phyloP scores from a whole-genome alignment of 2,797 vertebrate genomes.

The Myotis planiceps region DNA sequence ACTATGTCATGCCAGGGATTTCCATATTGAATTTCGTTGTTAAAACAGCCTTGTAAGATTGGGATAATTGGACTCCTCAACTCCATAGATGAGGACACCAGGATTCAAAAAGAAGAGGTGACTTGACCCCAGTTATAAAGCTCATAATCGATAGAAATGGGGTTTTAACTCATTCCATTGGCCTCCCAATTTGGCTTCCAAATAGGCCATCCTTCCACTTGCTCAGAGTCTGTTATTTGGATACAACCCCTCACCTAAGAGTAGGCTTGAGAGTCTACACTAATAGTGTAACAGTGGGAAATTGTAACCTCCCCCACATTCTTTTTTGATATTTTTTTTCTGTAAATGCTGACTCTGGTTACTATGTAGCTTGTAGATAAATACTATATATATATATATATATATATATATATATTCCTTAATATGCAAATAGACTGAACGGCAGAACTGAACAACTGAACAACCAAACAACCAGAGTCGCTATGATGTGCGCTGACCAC shows the following conservation, averaged over 20 bases:
- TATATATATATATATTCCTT: too few relatives aligned
- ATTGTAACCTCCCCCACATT: neutral
- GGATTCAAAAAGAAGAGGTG: neutral
- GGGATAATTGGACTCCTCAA: neutral
- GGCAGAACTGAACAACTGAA: too few relatives aligned
- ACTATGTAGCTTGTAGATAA: neutral
- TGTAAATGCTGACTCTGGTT: neutral
- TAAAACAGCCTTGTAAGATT: neutral
- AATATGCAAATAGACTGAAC: too few relatives aligned
- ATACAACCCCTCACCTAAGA: neutral
- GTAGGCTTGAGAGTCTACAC: neutral
- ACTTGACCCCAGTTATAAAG: neutral
- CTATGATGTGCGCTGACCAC: too few relatives aligned
- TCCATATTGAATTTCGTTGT: neutral
- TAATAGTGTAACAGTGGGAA: neutral
- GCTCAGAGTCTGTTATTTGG: rapidly evolving
- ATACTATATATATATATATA: neutral
- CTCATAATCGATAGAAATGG: neutral
- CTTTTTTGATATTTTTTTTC: neutral
- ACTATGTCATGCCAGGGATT: neutral
- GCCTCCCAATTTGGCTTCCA: neutral
- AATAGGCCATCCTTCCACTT: neutral
- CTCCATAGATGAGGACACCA: neutral
- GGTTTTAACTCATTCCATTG: neutral
- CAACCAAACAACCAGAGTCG: too few relatives aligned